phyloP scores from a whole-genome alignment of 2,113 vertebrate species.

The Charadrius vociferus region DNA sequence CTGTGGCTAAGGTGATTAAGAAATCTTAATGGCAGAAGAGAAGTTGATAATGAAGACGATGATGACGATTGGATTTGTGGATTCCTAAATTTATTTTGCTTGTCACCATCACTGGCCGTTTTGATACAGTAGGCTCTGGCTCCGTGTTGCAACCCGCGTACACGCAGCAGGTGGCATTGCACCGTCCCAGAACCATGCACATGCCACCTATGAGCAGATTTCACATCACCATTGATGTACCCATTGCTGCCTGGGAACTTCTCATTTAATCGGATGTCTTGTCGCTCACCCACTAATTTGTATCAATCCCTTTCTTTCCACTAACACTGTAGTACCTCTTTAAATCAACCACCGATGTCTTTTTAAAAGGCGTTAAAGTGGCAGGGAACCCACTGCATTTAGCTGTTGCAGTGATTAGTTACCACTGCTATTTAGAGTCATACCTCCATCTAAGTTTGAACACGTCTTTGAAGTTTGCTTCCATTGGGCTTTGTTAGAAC shows the following conservation, averaged over 20 bases:
- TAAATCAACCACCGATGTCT: not conserved
- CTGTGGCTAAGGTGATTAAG: not conserved
- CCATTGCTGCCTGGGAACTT: not conserved
- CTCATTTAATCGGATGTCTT: not conserved
- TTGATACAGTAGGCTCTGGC: not conserved
- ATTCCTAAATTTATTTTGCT: not conserved
- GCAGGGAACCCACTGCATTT: not conserved
- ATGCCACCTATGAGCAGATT: not conserved
- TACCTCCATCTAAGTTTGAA: not conserved
- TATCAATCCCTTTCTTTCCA: constrained; percentile 17
- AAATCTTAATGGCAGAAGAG: not conserved
- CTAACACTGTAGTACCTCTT: not conserved
- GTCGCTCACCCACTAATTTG: constrained; percentile 8
- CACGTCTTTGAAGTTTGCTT: not conserved
- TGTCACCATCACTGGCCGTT: not conserved
- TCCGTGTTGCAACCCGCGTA: not conserved
- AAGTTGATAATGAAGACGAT: not conserved
- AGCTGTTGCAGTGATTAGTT: constrained; percentile 15
- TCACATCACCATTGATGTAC: not conserved
- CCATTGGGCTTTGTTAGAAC: not conserved
- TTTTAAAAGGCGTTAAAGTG: not conserved
- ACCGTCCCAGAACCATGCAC: not conserved
- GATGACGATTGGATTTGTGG: not conserved
- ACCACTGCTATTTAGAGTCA: not conserved
- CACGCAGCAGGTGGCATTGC: not conserved